Evolutionary conservation across 64 coral and sea anemone genomes (phyloP).

Genomic region (Anthopleura sola): DNA sequence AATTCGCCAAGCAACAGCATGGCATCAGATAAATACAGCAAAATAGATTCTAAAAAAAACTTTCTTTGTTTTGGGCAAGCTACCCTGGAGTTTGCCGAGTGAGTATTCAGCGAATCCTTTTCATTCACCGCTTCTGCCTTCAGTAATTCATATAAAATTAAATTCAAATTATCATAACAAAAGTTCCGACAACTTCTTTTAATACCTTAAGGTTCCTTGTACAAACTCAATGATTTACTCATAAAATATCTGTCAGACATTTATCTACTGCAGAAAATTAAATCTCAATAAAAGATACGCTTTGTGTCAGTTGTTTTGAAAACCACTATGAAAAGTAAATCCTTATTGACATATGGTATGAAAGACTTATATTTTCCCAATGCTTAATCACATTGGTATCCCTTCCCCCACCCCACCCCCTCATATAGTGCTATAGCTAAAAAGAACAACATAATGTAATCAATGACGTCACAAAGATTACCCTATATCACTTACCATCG

Average conservation of each 20-base stretch:
- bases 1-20: neutral
- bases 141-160: neutral
- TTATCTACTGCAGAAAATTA: neutral
- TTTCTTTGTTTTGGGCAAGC: neutral
- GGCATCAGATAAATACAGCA: neutral
- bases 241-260: neutral
- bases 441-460: no score
- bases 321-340: no score
- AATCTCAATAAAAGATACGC: neutral
- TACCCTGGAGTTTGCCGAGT: neutral
- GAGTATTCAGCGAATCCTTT: neutral
- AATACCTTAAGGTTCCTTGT: neutral
- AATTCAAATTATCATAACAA: neutral
- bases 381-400: no score
- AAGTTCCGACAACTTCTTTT: neutral
- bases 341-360: no score
- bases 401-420: no score
- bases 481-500: no score
- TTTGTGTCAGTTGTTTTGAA: no score
- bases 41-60: neutral
- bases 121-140: neutral
- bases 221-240: neutral
- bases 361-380: no score
- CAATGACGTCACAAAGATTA: no score
- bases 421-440: no score